Base-by-base conservation (phyloP, 2,113 vertebrate genomes). In the Protobothrops flavoviridis region DNA sequence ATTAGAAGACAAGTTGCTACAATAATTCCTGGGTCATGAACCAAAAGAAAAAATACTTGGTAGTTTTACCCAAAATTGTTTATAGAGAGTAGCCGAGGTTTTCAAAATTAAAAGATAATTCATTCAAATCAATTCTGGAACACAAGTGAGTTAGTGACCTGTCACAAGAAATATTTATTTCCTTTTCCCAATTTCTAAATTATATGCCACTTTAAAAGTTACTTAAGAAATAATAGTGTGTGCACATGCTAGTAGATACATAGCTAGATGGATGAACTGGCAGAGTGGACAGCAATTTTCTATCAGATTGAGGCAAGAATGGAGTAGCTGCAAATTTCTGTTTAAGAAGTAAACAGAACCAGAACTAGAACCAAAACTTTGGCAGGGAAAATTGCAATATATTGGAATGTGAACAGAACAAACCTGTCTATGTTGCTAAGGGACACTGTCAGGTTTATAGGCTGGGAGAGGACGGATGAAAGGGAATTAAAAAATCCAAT, bases 1-100 rank as follows among this genome's bases (percentile, higher is more conserved):
- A 98, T 98, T 96, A 94, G 94, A 96, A 96, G 97, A 93, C 86
- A 93, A 95, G 97, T 98, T 98, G 97, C 97, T 97, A 97, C 98
- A 96, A 97, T 92, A 98, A 98, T 98, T 89, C 94, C 95, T 95
- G 94, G 96, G 93, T 97, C 97, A 96, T 95, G 96, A 91, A 93
- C 95, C 96, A 93, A 97, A 97, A 96, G 94, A 97, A 92, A 97
- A 94, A 97, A 96, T 95, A 93, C 95, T 96, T 94, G 89, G 69
- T 64, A 90, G 90, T 93, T 93, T 90, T 90, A 97, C 74, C n/a
- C 33, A 81, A 94, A 95, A 26, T 96, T 96, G 95, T 96, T 93
- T 96, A 93, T 96, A 94, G 95, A 52, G 95, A 95, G 95, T 95
- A 94, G 95, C 95, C 93, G 94, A 96, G 91, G 94, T 93, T 96